Percentiles rank a stretch among this genome's conserved stretches.
These are phyloP conservation scores for Drosophila jambulina DNA, from an alignment of 1,140 invertebrate species.

Conservation along the genomic window DNA sequence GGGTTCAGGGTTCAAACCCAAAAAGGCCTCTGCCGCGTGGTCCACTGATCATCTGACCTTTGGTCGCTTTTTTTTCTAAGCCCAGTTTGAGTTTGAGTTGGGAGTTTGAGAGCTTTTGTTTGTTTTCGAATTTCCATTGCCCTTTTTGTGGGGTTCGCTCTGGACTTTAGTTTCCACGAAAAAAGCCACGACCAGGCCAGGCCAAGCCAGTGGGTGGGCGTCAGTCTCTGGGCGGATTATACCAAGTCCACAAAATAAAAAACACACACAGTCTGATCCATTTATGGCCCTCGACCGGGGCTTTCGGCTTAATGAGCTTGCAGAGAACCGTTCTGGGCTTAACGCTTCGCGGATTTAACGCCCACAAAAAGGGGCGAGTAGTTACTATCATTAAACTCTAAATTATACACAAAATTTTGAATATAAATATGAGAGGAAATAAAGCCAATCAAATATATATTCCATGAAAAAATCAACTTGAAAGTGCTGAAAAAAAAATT, in stretches of 20 bases:
- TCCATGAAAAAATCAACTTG: too few species aligned
- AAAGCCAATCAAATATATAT: background rate
- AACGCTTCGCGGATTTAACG: slow-evolving; percentile 43
- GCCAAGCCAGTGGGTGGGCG: slow-evolving; percentile 7
- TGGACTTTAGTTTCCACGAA: slow-evolving; percentile 1
- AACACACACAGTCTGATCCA: slow-evolving; percentile 15
- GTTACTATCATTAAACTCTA: background rate
- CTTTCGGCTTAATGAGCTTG: slow-evolving; percentile 35
- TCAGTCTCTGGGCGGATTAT: slow-evolving; percentile 1
- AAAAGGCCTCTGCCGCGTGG: slow-evolving; percentile 7
- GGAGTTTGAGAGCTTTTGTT: slow-evolving; percentile 13
- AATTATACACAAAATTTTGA: background rate
- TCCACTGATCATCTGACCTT: slow-evolving; percentile 40
- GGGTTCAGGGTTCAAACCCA: background rate
- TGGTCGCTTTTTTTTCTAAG: slow-evolving; percentile 22
- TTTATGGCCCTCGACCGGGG: slow-evolving; percentile 13
- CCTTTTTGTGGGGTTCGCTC: slow-evolving; percentile 13
- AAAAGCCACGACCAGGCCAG: background rate
- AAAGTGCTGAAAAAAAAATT: too few species aligned
- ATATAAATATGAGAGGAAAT: background rate
- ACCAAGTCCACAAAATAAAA: too few species aligned
- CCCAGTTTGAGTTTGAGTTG: slow-evolving; percentile 15
- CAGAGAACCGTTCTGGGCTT: slow-evolving; percentile 39
- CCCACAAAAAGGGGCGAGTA: slow-evolving; percentile 6
- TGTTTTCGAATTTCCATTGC: slow-evolving; percentile 28